Base-by-base conservation (phyloP, 1,140 invertebrate species). In the Drosophila pallidifrons region DNA sequence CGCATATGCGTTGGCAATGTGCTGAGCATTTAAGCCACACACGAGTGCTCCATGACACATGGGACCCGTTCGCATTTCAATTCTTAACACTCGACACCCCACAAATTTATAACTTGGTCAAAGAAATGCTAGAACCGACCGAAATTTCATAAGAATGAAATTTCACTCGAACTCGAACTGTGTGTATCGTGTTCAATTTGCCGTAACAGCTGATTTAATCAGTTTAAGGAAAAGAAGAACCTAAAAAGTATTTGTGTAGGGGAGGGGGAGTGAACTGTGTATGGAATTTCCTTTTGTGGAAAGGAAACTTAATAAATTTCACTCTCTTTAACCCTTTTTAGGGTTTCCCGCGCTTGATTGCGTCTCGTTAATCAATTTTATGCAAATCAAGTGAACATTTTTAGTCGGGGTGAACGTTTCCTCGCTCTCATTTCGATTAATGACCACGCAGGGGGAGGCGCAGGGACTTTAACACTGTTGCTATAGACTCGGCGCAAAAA, bases 351-450 rank as follows among this genome's bases (percentile, higher is more conserved):
- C 35, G n/a, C 30, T 73, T 67, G 54, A 67, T 67, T 67, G 64
- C 49, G 16, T 58, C 65, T 74, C 71, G 65, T 74, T 68, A 55
- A 74, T 74, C 71, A 74, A 74, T 69, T 68, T 74, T 68, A 74
- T 61, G 65, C 57, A 74, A 68, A 74, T 74, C 57, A 74, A 68
- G 51, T 61, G 49, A 74, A 45, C 41, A 60, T 46, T 74, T 60
- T 38, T 46, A 15, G 46, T 32, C 49, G 46, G 35, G 32, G 4
- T 32, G 7, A 47, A 57, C 20, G 46, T 35, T 16, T 8, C n/a
- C 11, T 32, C 49, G 30, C 5, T 41, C 16, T 20, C 20, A 25
- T 46, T 41, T 13, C 16, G 20, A 16, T 13, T 28, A 66, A 55
- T 55, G 51, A 57, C 20, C 10, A 13, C 5, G 11, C 38, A 7